Percentiles rank a stretch among this genome's conserved stretches.
These are phyloP conservation scores for Phocoena sinus DNA, from an alignment of 2,113 vertebrate genomes.

Conservation along the genomic window DNA sequence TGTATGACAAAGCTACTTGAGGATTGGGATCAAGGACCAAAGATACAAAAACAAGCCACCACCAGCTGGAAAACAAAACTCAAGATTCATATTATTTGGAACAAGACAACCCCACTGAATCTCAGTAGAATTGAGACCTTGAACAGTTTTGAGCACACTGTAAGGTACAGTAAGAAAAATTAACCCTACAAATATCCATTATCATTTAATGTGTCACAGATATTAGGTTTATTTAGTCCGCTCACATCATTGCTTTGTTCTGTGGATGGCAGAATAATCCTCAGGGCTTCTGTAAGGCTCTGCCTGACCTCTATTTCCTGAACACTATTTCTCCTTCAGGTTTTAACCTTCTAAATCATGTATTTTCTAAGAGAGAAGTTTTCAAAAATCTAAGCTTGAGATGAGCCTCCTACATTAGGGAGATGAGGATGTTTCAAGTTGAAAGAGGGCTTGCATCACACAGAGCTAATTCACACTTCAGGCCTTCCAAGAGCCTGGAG, in stretches of 20 bases:
- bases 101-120: neutral
- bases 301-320: neutral
- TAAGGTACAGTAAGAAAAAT: neutral
- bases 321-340: neutral
- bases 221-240: neutral
- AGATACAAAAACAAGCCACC: neutral
- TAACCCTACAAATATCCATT: neutral
- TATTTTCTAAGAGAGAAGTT: neutral
- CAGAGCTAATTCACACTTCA: constrained; percentile 26
- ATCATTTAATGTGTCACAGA: neutral
- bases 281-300: neutral
- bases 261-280: neutral
- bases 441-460: neutral
- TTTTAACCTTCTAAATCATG: neutral
- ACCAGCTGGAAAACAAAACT: neutral
- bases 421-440: neutral
- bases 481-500: neutral
- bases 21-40: neutral
- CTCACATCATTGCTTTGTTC: neutral
- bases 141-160: neutral
- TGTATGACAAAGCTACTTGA: neutral
- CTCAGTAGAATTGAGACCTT: neutral
- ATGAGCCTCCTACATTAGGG: neutral
- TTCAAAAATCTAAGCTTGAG: neutral
- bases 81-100: neutral